These are phyloP conservation scores for Brachyrhaphis roseni DNA, from an alignment of 2,797 vertebrate species.

Conservation along the genomic window DNA sequence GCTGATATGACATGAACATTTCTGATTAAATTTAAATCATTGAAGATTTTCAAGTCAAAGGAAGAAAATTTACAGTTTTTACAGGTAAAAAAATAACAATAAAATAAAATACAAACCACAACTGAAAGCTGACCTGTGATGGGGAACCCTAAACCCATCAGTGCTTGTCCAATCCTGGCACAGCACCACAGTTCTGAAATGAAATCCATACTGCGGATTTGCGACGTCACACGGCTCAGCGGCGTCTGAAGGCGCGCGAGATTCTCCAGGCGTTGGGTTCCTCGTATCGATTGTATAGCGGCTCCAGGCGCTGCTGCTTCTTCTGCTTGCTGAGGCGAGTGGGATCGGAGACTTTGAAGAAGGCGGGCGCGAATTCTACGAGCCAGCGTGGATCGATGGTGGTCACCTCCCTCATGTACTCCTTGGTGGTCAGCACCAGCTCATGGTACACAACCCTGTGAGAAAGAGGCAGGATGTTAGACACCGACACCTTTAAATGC, in stretches of 20 bases:
- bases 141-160: not conserved
- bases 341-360: constrained; percentile 98
- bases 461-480: not conserved
- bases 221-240: constrained; percentile 61
- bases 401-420: constrained; percentile 98
- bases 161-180: not conserved
- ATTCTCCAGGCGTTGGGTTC: constrained; percentile 99
- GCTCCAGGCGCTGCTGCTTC: constrained; percentile 96
- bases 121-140: not conserved
- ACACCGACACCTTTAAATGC: not conserved
- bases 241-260: constrained; percentile 93
- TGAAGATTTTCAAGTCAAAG: not conserved
- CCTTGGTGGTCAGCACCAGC: constrained; percentile 96
- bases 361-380: constrained; percentile 95
- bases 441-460: constrained; percentile 97
- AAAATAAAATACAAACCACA: constrained; percentile 2
- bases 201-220: accelerated
- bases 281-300: constrained; percentile 96
- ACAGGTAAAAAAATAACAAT: constrained; percentile 9
- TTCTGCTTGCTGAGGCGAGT: constrained; percentile 99
- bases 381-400: constrained; percentile 98
- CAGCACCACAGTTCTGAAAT: too few species aligned
- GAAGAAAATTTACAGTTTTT: constrained; percentile 11
- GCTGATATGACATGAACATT: not conserved
- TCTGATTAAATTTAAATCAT: not conserved